Base-by-base conservation (phyloP, 2,888 invertebrate genomes). In the Meloe dianella region DNA sequence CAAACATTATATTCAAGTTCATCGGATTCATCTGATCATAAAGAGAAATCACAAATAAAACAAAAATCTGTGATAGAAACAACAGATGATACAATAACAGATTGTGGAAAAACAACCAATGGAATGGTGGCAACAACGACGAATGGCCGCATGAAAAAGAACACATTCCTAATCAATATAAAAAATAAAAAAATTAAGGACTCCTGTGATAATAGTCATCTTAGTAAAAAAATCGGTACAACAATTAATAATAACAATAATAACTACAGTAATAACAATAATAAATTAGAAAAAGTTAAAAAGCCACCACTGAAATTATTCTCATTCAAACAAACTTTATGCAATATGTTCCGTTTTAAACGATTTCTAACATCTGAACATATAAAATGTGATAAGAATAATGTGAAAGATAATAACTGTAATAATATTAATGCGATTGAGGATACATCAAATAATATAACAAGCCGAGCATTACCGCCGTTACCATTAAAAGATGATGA, bases 321-420 rank as follows among this genome's bases (percentile, higher is more conserved):
- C 79, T 91, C 93, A 5, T 87, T 94, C 68, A 94, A 94, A 83
- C 93, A 94, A 81, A 93, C 93, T 59, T 88, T 95, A 79, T 94
- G 94, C 82, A 94, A 92, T 84, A 89, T 94, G 82, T 94, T 94
- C 83, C 91, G 75, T 76, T 92, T 93, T 79, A 86, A 87, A 66
- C 85, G 87, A 72, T 82, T 86, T 58, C 82, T 86, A 12, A 86
- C 87, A 8, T 86, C 87, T 7, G 86, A 86, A 70, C 85, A 84
- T 68, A 80, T 80, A n/a, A 82, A 81, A 29, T 81, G 47, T 67
- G 67, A 65, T 62, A 57, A 63, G 27, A 66, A 41, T 57, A 63
- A 59, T 63, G 69, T 73, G 9, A 72, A 73, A 60, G 68, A 66
- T 10, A 61, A 63, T 58, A 75, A 72, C 56, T 61, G 61, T 61